phyloP scores from a whole-genome alignment of 1,140 invertebrate species.

The Semibalanus balanoides region DNA sequence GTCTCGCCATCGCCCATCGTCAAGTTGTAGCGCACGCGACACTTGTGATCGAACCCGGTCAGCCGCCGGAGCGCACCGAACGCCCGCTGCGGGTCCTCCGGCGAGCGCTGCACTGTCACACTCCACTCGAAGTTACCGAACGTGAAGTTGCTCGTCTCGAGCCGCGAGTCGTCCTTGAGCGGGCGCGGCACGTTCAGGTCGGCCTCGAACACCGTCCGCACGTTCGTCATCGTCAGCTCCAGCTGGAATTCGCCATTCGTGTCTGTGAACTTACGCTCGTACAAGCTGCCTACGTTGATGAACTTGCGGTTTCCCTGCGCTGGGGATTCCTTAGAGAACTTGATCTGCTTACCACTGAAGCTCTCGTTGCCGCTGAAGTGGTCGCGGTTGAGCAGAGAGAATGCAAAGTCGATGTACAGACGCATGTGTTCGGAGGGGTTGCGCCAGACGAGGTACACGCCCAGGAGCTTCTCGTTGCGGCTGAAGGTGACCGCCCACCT shows the following conservation, averaged over 20 bases:
- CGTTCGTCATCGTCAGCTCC: conserved; percentile 60
- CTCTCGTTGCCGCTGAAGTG: conserved; percentile 72
- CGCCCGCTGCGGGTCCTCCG: conserved; percentile 37
- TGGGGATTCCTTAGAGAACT: conserved; percentile 57
- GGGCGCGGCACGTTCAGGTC: conserved; percentile 44
- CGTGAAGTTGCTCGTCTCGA: conserved; percentile 54
- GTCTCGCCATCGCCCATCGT: conserved; percentile 38
- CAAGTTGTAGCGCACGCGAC: conserved; percentile 54
- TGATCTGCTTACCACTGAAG: conserved; percentile 60
- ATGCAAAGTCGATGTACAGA: conserved; percentile 67
- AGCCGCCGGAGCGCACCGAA: conserved; percentile 52
- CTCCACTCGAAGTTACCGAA: conserved; percentile 78
- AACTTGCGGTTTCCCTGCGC: conserved; percentile 65
- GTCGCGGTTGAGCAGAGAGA: conserved; percentile 67
- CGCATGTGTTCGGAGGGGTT: conserved; percentile 54
- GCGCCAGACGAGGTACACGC: conserved; percentile 61
- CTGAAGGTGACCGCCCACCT: conserved; percentile 75
- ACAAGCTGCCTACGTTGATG: conserved; percentile 60
- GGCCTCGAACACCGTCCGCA: conserved; percentile 58
- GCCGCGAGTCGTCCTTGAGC: conserved; percentile 28
- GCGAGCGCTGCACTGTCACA: conserved; percentile 33
- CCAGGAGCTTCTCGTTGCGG: conserved; percentile 58
- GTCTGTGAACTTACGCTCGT: conserved; percentile 59
- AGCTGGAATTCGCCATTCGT: conserved; percentile 69
- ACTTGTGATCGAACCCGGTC: conserved; percentile 66